Percentiles rank a stretch among this genome's conserved stretches.
Evolutionary conservation across 2,888 invertebrate genomes (phyloP).

Genomic region (Aelia acuminata): DNA sequence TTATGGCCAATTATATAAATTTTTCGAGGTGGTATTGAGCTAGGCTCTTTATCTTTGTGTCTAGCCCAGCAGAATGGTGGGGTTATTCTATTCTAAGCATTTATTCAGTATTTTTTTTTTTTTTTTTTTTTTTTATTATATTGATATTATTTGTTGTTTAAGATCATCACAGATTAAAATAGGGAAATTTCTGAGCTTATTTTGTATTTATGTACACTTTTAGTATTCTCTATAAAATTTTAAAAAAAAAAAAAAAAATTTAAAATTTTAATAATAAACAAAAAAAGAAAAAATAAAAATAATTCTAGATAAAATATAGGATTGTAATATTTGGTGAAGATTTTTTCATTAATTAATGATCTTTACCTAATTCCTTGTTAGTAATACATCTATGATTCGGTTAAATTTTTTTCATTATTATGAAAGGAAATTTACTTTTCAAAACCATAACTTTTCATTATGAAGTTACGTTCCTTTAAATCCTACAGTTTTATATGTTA

Average conservation of each 20-base stretch:
- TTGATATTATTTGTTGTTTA: not conserved
- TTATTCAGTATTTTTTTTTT: not conserved
- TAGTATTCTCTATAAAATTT: not conserved
- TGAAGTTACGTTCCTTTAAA: not conserved
- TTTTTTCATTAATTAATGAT: conserved; percentile 10
- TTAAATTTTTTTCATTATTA: not conserved
- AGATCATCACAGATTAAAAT: conserved; percentile 4
- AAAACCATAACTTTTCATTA: not conserved
- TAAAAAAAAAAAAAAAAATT: not conserved
- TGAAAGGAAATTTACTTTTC: not conserved
- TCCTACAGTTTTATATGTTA: not conserved
- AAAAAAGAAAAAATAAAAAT: not conserved
- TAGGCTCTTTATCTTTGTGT: not conserved
- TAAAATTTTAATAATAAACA: not conserved
- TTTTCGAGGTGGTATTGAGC: not conserved
- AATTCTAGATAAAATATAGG: not conserved
- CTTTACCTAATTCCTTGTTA: not conserved
- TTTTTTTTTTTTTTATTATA: not conserved
- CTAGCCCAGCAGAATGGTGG: not conserved
- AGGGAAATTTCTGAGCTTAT: conserved; percentile 36
- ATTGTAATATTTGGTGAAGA: not conserved
- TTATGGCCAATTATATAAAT: not conserved
- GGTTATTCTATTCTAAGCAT: not conserved
- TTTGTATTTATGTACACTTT: conserved; percentile 33
- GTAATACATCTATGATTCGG: not conserved